These are phyloP conservation scores for Periplaneta americana DNA, from an alignment of 1,140 invertebrate species.

Conservation along the genomic window DNA sequence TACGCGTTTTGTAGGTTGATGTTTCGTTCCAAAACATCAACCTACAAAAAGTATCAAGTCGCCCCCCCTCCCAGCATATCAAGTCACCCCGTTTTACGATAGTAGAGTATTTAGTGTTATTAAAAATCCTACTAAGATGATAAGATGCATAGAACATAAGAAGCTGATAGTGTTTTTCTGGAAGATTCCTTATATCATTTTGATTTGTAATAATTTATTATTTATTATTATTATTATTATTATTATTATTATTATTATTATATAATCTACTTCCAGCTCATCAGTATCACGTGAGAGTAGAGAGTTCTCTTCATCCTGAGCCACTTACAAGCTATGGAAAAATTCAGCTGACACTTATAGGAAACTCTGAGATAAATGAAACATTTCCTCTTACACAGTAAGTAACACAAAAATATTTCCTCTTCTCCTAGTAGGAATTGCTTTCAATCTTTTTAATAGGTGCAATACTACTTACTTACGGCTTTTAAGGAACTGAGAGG, in stretches of 20 bases:
- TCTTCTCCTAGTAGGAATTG: not conserved
- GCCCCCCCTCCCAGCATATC: no score
- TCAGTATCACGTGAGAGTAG: constrained; percentile 78
- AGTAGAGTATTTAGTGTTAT: not conserved
- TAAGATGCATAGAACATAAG: not conserved
- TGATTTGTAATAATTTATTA: not conserved
- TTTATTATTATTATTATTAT: not conserved
- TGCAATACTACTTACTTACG: not conserved
- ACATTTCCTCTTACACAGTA: constrained; percentile 83
- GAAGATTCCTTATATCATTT: not conserved
- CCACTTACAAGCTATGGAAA: constrained; percentile 70
- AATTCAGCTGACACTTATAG: constrained; percentile 74
- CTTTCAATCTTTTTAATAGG: not conserved
- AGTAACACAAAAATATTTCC: constrained; percentile 24
- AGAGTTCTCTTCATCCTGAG: constrained; percentile 59
- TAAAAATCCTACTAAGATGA: not conserved
- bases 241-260: not conserved
- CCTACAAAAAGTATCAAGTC: no score
- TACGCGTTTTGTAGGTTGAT: no score
- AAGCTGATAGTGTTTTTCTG: not conserved
- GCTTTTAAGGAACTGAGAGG: no score
- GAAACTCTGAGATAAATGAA: constrained; percentile 77
- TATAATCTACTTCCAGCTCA: constrained; percentile 52
- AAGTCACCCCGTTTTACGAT: no score
- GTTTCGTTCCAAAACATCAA: no score